phyloP scores from a whole-genome alignment of 2,113 vertebrate species.

The Catharus fuscescens region DNA sequence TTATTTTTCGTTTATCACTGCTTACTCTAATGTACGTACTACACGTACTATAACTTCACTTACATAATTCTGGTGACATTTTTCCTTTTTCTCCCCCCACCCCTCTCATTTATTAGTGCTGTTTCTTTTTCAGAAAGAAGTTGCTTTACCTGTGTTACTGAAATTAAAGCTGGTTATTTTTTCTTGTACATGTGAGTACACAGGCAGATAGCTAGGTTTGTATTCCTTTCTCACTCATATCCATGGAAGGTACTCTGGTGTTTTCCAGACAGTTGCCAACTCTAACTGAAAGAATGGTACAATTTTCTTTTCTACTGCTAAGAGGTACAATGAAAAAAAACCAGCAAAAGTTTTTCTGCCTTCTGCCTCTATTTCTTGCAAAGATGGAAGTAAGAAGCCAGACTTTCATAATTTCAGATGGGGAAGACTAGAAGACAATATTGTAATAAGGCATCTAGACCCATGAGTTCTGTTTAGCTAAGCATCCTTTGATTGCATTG shows the following conservation, averaged over 20 bases:
- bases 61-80: not conserved
- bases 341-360: not conserved
- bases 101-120: not conserved
- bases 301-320: not conserved
- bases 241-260: accelerated
- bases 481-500: not conserved
- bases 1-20: not conserved
- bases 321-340: not conserved
- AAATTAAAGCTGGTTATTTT: not conserved
- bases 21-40: not conserved
- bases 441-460: not conserved
- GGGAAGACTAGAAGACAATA: not conserved
- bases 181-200: not conserved
- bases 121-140: not conserved
- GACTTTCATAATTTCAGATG: not conserved
- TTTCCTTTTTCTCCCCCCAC: not conserved
- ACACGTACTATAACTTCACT: not conserved
- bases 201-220: not conserved
- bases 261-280: not conserved
- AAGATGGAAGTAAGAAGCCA: not conserved
- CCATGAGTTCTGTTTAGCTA: not conserved
- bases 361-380: not conserved
- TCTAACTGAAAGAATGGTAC: not conserved
- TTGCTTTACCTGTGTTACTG: not conserved
- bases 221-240: not conserved